Evolutionary conservation across 2,113 vertebrate species (phyloP).

Genomic region (Pedetes capensis): DNA sequence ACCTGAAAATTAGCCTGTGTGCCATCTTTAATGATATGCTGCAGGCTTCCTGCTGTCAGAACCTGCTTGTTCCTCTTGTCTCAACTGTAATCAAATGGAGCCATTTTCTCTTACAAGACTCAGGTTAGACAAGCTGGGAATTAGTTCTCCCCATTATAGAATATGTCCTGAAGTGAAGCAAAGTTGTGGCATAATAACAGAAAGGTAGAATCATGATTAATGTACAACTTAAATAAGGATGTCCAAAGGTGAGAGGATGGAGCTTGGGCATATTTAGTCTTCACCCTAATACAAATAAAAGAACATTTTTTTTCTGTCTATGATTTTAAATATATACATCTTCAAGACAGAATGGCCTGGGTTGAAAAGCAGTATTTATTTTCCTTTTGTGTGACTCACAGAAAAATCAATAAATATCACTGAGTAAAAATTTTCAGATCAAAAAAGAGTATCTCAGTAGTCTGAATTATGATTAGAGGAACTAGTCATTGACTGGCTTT

Average conservation of each 20-base stretch:
- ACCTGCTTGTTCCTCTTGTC: background rate
- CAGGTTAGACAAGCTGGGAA: background rate
- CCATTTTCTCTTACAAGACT: background rate
- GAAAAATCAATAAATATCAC: constrained; percentile 24
- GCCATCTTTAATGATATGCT: background rate
- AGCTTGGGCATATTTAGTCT: background rate
- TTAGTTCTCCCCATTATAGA: background rate
- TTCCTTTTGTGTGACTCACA: background rate
- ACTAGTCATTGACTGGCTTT: background rate
- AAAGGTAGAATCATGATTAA: background rate
- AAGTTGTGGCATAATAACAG: background rate
- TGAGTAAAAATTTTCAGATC: constrained; percentile 33
- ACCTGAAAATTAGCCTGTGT: background rate
- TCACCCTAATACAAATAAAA: background rate
- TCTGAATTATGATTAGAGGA: background rate
- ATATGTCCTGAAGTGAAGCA: background rate
- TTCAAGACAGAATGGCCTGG: background rate
- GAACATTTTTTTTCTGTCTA: background rate
- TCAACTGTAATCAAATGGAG: background rate
- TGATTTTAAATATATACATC: background rate
- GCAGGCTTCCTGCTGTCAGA: background rate
- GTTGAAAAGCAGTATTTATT: constrained; percentile 30
- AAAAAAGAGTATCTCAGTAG: background rate
- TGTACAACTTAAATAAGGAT: background rate
- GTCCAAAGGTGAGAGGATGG: background rate